Percentiles rank a stretch among this genome's conserved stretches.
These are phyloP conservation scores for Macroteleia sp. DNA, from an alignment of 2,888 invertebrate species.

Conservation along the genomic window DNA sequence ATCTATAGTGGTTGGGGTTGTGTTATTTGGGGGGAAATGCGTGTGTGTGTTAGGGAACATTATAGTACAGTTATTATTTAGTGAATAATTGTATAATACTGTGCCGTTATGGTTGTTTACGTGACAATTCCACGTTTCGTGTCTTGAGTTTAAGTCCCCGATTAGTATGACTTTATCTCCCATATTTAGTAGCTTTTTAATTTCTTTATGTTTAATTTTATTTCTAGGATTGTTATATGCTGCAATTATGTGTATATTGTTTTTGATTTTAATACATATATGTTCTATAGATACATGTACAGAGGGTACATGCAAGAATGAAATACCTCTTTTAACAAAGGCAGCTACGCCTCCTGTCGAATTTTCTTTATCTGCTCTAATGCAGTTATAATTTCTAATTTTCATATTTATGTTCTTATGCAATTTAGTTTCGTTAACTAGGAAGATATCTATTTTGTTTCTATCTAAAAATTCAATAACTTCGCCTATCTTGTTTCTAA, in stretches of 20 bases:
- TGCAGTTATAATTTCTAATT: slow-evolving; percentile 59
- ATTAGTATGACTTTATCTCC: not conserved
- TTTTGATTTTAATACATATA: slow-evolving; percentile 53
- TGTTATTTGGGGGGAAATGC: too few relatives aligned
- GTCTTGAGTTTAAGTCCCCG: slow-evolving; percentile 4
- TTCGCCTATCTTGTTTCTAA: slow-evolving; percentile 40
- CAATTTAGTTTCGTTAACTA: slow-evolving; percentile 19
- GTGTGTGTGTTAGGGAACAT: too few relatives aligned
- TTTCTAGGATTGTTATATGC: too few relatives aligned
- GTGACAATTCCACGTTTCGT: not conserved
- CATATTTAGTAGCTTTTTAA: not conserved
- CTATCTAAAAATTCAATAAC: slow-evolving; percentile 13
- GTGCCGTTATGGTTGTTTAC: slow-evolving; percentile 19
- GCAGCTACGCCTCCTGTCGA: too few relatives aligned
- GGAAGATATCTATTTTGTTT: not conserved
- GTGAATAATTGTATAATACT: not conserved
- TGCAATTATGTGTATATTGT: too few relatives aligned
- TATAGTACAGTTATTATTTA: not conserved
- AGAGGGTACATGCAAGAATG: slow-evolving; percentile 1
- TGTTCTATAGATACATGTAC: slow-evolving; percentile 40
- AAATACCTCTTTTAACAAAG: slow-evolving; percentile 57
- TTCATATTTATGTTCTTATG: slow-evolving; percentile 38
- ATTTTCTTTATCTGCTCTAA: slow-evolving; percentile 54
- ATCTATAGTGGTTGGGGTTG: too few relatives aligned
- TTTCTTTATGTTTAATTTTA: not conserved